Evolutionary conservation across 2,113 vertebrate species (phyloP).

Genomic region (Rousettus leschenaultii): DNA sequence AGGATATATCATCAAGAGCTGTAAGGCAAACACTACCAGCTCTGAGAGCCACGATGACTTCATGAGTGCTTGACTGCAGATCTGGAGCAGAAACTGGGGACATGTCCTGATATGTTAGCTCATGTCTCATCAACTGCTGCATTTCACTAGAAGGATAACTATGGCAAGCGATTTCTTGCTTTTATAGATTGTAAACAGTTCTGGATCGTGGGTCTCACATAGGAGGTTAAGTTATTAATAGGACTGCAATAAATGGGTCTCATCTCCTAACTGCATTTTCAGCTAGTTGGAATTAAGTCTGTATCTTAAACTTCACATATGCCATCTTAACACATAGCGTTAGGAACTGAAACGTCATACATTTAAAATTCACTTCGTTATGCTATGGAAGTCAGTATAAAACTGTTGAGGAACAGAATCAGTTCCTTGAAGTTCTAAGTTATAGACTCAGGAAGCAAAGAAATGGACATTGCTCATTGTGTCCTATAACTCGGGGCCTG

Average conservation of each 20-base stretch:
- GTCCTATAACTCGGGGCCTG: not conserved
- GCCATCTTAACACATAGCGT: not conserved
- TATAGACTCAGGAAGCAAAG: not conserved
- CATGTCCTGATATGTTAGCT: not conserved
- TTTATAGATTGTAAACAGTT: not conserved
- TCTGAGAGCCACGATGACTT: not conserved
- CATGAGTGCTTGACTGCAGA: not conserved
- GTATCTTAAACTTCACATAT: not conserved
- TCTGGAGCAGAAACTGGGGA: not conserved
- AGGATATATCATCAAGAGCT: not conserved
- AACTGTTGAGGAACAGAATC: not conserved
- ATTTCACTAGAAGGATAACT: not conserved
- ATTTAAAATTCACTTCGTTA: not conserved
- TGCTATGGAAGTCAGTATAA: not conserved
- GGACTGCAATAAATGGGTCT: not conserved
- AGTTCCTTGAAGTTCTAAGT: not conserved
- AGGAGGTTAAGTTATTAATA: not conserved
- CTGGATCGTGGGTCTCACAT: not conserved
- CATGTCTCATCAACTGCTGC: not conserved
- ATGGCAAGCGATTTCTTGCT: not conserved
- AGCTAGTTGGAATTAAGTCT: not conserved
- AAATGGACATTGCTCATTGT: not conserved
- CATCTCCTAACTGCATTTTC: not conserved
- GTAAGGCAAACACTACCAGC: not conserved
- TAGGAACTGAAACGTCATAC: not conserved